Conservation (phyloP, 2,888 invertebrate species). For the Spilosoma lubricipeda region DNA sequence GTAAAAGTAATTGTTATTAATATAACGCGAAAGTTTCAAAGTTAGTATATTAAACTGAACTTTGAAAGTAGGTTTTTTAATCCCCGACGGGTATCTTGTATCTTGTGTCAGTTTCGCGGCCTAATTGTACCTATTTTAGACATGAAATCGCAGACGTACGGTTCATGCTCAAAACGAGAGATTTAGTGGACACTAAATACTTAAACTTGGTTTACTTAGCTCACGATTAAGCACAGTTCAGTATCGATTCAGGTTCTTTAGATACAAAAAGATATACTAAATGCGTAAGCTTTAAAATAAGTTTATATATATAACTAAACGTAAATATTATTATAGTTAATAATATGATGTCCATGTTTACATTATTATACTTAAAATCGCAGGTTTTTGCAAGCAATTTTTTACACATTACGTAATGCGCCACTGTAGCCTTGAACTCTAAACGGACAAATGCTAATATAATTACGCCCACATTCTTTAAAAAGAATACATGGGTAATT, state of each 20-base stretch:
- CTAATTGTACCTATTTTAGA: background rate
- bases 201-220: too few relatives aligned
- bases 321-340: background rate
- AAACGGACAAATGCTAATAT: slow-evolving; percentile 12
- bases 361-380: background rate
- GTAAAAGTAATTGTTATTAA: too few relatives aligned
- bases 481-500: background rate
- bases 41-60: too few relatives aligned
- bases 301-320: background rate
- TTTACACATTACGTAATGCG: background rate
- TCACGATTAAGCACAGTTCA: background rate
- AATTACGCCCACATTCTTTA: slow-evolving; percentile 3
- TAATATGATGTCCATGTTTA: background rate
- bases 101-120: background rate
- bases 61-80: background rate
- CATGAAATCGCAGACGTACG: background rate
- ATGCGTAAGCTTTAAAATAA: background rate
- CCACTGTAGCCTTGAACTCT: slow-evolving; percentile 23
- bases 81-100: background rate
- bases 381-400: background rate
- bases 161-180: background rate
- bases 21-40: too few relatives aligned
- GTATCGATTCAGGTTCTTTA: background rate
- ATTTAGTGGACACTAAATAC: background rate
- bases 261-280: background rate